Evolutionary conservation across 2,888 invertebrate species (phyloP), one percentile per base, ranked within the genome.

Genomic region (Melangyna quadrimaculata): DNA sequence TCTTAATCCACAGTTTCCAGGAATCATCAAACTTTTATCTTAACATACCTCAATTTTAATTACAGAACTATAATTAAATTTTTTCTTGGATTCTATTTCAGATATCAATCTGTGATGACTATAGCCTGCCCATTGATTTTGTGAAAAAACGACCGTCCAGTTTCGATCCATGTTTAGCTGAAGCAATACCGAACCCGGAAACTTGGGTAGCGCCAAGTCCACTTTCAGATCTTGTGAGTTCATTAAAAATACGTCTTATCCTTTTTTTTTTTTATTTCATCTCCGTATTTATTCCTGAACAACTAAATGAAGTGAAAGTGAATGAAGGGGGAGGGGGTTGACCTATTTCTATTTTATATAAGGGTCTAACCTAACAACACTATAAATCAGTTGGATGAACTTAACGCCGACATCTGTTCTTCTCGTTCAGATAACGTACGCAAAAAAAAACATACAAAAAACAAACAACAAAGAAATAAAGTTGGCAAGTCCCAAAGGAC

Each of bases 71-170:
- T 29, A 17, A 14, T 10, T 27, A 27, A 32, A 37, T 48, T 12
- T 29, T 45, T 45, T n/a, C 24, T 5, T 32, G n/a, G n/a, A 3
- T 59, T 70, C 37, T 79, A 84, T 94, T 95, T 3, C 94, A 97
- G 97, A 95, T 97, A 90, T 95, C 96, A 87, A 94, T 97, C 89
- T 96, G 96, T 92, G 97, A 97, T 90, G 97, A 97, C 92, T 97
- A 97, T 93, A 96, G 96, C 93, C 94, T 96, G 89, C 97, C 97
- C 67, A 95, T 96, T 89, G 97, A 97, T 93, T 96, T 96, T 92
- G 95, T 96, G 88, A 96, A 94, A 91, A 94, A 94, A 93, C 91
- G 96, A 93, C 92, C 96, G 92, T 92, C 95, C 93, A 92, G 94
- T 90, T 94, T 94, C 89, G 94, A 93, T 90, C 93, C 95, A 91